phyloP scores from a whole-genome alignment of 2,113 vertebrate genomes.

The Carollia perspicillata region DNA sequence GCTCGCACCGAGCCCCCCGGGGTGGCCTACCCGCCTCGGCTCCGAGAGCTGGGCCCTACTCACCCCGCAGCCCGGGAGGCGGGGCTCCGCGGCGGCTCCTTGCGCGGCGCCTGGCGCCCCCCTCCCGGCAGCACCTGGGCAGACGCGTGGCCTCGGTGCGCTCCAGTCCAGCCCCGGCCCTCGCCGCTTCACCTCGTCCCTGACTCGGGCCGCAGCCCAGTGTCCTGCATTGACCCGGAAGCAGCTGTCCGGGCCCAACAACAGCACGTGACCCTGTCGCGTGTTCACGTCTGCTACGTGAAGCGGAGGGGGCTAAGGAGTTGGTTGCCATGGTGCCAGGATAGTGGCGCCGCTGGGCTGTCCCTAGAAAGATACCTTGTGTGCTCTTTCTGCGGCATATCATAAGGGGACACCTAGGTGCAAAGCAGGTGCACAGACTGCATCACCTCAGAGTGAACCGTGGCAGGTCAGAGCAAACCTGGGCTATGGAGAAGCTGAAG shows the following conservation, averaged over 20 bases:
- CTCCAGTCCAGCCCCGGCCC: conserved; percentile 19
- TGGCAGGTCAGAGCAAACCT: background rate
- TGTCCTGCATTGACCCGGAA: conserved; percentile 85
- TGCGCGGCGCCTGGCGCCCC: conserved; percentile 60
- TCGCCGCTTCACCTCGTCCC: conserved; percentile 38
- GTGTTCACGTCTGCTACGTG: conserved; percentile 72
- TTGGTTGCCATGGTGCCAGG: conserved; percentile 66
- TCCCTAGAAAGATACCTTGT: too few species aligned
- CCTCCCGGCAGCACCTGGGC: conserved; percentile 54
- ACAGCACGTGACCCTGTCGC: conserved; percentile 76
- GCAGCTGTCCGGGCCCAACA: conserved; percentile 64
- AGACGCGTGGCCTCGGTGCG: conserved; percentile 38
- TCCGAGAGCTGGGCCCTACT: conserved; percentile 50
- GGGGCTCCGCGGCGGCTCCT: conserved; percentile 61
- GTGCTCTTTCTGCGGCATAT: too few species aligned
- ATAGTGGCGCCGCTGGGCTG: too few species aligned
- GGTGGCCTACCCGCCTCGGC: background rate
- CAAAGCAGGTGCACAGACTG: background rate
- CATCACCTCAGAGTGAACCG: background rate
- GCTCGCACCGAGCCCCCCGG: background rate
- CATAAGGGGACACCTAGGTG: background rate
- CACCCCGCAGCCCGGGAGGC: conserved; percentile 73
- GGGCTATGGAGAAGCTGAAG: background rate
- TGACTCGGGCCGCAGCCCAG: conserved; percentile 58
- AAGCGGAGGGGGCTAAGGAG: background rate